phyloP scores from a whole-genome alignment of 2,888 invertebrate genomes.

The Ectropis crepuscularia region DNA sequence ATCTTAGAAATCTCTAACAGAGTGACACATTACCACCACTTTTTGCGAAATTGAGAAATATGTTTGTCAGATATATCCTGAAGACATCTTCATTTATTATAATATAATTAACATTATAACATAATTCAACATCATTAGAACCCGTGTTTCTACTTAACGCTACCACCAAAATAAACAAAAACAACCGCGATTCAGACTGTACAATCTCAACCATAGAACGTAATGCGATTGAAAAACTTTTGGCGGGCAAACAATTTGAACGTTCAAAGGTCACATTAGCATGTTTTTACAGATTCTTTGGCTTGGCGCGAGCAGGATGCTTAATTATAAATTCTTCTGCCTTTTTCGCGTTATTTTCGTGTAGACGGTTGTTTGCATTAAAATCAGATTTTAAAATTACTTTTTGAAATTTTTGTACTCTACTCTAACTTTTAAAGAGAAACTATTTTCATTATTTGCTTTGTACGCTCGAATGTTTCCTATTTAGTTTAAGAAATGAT shows the following conservation, averaged over 20 bases:
- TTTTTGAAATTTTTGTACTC: no score
- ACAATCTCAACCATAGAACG: conserved; percentile 16
- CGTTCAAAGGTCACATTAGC: conserved; percentile 39
- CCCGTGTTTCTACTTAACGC: no score
- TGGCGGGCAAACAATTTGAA: conserved; percentile 22
- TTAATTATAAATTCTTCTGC: conserved; percentile 37
- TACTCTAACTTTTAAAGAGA: no score
- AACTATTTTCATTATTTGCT: no score
- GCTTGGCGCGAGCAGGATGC: conserved; percentile 11
- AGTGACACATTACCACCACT: no score
- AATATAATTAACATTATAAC: not conserved
- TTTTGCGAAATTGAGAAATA: no score
- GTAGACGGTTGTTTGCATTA: conserved; percentile 26
- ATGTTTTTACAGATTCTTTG: conserved; percentile 36
- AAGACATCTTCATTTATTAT: not conserved
- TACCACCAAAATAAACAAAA: no score
- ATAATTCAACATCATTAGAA: not conserved
- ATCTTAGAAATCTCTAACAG: no score
- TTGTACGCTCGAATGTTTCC: no score
- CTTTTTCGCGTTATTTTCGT: conserved; percentile 37
- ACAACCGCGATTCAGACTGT: not conserved
- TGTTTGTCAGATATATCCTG: not conserved
- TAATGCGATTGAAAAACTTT: conserved; percentile 30
- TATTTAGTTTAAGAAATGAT: no score
- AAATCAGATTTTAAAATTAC: not conserved